Percentiles rank a stretch among this genome's conserved stretches.
phyloP scores from a whole-genome alignment of 2,113 vertebrate genomes.

The Heterocephalus glaber region DNA sequence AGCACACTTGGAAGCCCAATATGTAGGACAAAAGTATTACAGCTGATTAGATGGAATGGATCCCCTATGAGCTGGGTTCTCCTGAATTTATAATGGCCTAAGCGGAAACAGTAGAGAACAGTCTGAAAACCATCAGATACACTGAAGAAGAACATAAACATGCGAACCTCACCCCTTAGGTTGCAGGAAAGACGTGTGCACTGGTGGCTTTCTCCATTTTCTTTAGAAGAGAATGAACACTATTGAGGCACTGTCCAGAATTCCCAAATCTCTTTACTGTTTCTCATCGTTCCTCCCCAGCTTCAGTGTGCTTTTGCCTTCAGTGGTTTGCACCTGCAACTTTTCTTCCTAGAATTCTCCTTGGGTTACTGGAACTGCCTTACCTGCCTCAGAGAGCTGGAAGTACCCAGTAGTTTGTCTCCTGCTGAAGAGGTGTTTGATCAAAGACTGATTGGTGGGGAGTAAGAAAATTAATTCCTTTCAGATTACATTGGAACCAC shows the following conservation, averaged over 20 bases:
- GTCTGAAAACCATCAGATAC: background rate
- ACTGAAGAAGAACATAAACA: background rate
- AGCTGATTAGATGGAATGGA: background rate
- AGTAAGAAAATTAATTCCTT: background rate
- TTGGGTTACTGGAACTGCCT: background rate
- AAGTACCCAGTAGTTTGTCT: background rate
- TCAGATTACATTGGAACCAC: background rate
- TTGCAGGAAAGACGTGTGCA: background rate
- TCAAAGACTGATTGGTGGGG: background rate
- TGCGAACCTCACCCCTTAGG: background rate
- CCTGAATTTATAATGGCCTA: background rate
- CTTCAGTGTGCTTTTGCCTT: background rate
- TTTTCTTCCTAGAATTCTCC: background rate
- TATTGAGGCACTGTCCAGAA: background rate
- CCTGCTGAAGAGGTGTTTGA: background rate
- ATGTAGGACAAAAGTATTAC: background rate
- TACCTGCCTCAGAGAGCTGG: background rate
- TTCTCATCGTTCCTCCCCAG: background rate
- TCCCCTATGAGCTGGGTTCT: background rate
- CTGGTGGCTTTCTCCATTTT: background rate
- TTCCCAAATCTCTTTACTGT: background rate
- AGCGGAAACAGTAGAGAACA: background rate
- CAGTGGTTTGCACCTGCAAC: background rate
- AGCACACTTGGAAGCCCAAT: background rate
- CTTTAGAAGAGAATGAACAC: too few relatives aligned